These are phyloP conservation scores for Stichopus chloronotus DNA, from an alignment of 35 echinoderm and acorn worm species.

Conservation along the genomic window DNA sequence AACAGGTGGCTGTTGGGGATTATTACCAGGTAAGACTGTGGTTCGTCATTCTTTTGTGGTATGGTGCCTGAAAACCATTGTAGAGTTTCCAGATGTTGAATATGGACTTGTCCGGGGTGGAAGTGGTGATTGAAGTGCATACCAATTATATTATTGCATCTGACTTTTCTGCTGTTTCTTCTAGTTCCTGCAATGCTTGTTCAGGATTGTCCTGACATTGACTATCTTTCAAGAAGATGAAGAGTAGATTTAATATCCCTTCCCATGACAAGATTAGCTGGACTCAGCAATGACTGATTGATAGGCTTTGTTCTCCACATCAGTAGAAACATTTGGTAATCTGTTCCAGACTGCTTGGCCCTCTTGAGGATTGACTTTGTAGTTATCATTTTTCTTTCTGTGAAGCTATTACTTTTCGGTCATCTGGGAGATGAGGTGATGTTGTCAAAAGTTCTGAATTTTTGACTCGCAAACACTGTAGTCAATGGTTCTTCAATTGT, in stretches of 20 bases:
- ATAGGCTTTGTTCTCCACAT: slow-evolving; percentile 22
- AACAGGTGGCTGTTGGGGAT: background rate
- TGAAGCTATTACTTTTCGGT: slow-evolving; percentile 47
- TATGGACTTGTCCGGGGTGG: background rate
- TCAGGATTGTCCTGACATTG: background rate
- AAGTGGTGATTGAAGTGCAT: background rate
- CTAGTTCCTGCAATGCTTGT: background rate
- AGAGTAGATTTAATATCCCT: background rate
- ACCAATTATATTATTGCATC: background rate
- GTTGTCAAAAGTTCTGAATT: slow-evolving; percentile 53
- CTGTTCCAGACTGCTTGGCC: background rate
- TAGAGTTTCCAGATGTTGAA: background rate
- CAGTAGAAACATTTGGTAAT: slow-evolving; percentile 14
- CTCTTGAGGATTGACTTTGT: slow-evolving; percentile 45
- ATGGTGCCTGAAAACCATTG: background rate
- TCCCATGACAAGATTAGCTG: background rate
- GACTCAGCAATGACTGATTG: background rate
- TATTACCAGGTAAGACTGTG: background rate
- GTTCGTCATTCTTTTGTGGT: background rate
- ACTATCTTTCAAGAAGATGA: background rate
- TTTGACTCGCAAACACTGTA: slow-evolving; percentile 26
- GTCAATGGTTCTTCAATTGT: background rate
- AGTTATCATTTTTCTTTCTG: slow-evolving; percentile 11
- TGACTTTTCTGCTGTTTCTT: background rate
- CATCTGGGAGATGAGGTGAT: slow-evolving; percentile 49